Conservation (phyloP, 2,113 vertebrate genomes). For the Indicator maculatus region DNA sequence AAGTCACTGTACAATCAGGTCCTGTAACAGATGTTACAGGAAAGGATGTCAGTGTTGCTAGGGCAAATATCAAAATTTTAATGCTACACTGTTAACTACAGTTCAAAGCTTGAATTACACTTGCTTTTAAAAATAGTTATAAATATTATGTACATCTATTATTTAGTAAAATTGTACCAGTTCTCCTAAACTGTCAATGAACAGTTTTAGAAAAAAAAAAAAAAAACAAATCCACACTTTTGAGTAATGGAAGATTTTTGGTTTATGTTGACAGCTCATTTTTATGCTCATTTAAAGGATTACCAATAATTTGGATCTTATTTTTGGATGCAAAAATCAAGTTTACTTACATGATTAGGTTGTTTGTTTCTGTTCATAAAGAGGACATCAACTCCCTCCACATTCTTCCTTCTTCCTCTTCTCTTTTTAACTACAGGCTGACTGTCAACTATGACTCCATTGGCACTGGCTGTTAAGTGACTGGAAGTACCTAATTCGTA, state of each 20-base stretch:
- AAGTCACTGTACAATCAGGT: not conserved
- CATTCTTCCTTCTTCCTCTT: slow-evolving; percentile 94
- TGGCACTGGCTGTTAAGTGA: slow-evolving; percentile 83
- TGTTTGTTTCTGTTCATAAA: slow-evolving; percentile 87
- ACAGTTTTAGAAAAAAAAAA: not conserved
- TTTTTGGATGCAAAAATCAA: not conserved
- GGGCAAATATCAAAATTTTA: not conserved
- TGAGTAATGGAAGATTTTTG: not conserved
- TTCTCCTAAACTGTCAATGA: not conserved
- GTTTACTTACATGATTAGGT: slow-evolving; percentile 84
- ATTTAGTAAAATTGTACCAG: not conserved
- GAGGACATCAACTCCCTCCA: slow-evolving; percentile 92
- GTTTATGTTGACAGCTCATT: not conserved
- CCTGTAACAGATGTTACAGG: not conserved
- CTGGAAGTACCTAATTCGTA: slow-evolving; percentile 76
- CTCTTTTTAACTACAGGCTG: slow-evolving; percentile 91
- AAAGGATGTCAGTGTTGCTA: not conserved
- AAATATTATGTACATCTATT: not conserved
- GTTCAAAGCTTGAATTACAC: not conserved
- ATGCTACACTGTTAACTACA: not conserved
- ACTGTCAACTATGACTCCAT: slow-evolving; percentile 84
- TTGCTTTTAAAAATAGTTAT: not conserved
- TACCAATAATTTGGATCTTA: not conserved
- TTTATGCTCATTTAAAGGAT: not conserved
- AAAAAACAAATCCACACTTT: not conserved